Evolutionary conservation across 2,113 vertebrate species (phyloP).

Genomic region (Daphoenositta chrysoptera): DNA sequence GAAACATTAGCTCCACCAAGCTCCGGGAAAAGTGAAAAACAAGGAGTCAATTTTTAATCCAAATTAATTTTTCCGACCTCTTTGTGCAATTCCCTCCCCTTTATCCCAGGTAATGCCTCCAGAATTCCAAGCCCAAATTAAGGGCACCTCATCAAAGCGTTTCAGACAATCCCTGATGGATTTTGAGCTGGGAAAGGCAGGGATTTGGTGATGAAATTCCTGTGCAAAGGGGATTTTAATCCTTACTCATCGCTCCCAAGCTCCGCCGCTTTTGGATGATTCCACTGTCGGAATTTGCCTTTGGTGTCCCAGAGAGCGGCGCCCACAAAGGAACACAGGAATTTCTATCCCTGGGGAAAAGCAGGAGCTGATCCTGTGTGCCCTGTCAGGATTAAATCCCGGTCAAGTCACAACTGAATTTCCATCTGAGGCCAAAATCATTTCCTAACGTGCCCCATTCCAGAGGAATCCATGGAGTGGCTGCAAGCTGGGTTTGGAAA

Average conservation of each 20-base stretch:
- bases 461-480: neutral
- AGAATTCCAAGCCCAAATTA: neutral
- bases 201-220: neutral
- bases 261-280: neutral
- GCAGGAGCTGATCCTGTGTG: neutral
- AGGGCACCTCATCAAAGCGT: neutral
- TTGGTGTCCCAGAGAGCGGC: neutral
- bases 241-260: neutral
- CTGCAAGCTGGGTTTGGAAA: neutral
- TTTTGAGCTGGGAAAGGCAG: neutral
- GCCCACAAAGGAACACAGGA: neutral
- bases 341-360: neutral
- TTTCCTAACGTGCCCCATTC: neutral
- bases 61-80: neutral
- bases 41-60: neutral
- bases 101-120: neutral
- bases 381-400: neutral
- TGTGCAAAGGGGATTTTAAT: neutral
- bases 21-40: neutral
- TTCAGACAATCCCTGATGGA: neutral
- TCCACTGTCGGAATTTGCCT: neutral
- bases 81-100: neutral
- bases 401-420: neutral
- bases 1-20: neutral
- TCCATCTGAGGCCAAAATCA: neutral